Percentiles rank a stretch among this genome's conserved stretches.
Evolutionary conservation across 2,113 vertebrate genomes (phyloP).

Genomic region (Jaculus jaculus): DNA sequence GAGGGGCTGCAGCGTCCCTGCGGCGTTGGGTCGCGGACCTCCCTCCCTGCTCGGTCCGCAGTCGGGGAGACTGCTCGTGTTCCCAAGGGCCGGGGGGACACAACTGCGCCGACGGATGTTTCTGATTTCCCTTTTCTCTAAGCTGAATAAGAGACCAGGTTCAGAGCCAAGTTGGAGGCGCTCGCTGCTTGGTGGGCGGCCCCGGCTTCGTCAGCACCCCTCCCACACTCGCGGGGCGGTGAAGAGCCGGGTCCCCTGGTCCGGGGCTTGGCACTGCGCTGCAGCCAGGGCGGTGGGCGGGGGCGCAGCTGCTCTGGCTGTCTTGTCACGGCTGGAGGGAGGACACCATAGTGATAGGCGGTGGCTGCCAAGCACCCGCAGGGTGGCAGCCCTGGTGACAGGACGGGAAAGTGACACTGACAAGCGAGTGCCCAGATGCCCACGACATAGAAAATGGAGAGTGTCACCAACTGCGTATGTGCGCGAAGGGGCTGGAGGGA

Average conservation of each 20-base stretch:
- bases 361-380: constrained; percentile 78
- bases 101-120: neutral
- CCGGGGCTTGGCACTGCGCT: too few relatives aligned
- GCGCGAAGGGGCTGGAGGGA: too few relatives aligned
- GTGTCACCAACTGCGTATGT: neutral
- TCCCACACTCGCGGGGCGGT: neutral
- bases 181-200: neutral
- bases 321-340: constrained; percentile 63
- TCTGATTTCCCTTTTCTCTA: neutral
- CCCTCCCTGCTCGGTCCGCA: neutral
- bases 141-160: constrained; percentile 31
- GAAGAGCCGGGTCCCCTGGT: neutral
- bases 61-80: neutral
- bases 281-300: constrained; percentile 1
- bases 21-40: too few relatives aligned
- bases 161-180: constrained; percentile 16
- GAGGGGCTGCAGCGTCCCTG: too few relatives aligned
- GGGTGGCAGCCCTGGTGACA: constrained; percentile 72
- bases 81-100: neutral
- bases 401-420: constrained; percentile 74
- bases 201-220: neutral
- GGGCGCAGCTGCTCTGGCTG: constrained; percentile 77
- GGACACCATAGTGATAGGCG: constrained; percentile 72
- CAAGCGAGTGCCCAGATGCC: constrained; percentile 38
- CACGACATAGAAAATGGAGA: constrained; percentile 34